Evolutionary conservation across 2,113 vertebrate species (phyloP), one percentile per base, ranked within the genome.

Genomic region (Thermophis baileyi): DNA sequence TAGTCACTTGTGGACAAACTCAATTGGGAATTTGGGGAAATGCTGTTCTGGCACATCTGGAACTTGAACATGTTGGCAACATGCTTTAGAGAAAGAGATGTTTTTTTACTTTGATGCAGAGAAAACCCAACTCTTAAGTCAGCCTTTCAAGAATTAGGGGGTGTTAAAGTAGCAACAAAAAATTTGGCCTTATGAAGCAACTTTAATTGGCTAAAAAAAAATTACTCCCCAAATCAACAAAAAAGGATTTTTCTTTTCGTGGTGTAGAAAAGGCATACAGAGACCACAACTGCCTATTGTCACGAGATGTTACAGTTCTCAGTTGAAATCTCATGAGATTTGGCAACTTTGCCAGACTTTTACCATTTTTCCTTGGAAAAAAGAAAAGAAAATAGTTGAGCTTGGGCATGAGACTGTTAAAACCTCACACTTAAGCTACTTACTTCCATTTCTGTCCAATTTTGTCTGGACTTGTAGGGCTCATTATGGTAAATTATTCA

Each of bases 241-340:
- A 74, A 35, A 40, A 18, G n/a, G 3, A 89, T 95, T 92, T 86
- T 95, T 88, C 54, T 4, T 3, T 93, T 20, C 49, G 88, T 87
- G 60, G 5, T 7, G 0, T 55, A 88, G 50, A 55, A 95, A 93
- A 63, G 88, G 25, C 14, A 22, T 63, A 47, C 22, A 9, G 18
- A 40, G 49, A 8, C 27, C 35, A 22, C 69, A 20, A 40, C 18
- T 81, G 16, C 69, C 69, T 35, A 9, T 81, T 81, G 18, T 22
- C 18, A 44, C 1, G 0, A 81, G 35, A 44, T 44, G 35, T 44
- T 81, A 81, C 35, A 22, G 74, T 81, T 81, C 35, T 81, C 74
- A 44, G 35, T 81, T 44, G 74, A 81, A 81, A 81, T 44, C 18
- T 22, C 74, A 9, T 81, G n/a, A 20, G n/a, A 40, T 81, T 40